Base-by-base conservation (phyloP, 1,140 invertebrate genomes). In the Drosophila murphyi region DNA sequence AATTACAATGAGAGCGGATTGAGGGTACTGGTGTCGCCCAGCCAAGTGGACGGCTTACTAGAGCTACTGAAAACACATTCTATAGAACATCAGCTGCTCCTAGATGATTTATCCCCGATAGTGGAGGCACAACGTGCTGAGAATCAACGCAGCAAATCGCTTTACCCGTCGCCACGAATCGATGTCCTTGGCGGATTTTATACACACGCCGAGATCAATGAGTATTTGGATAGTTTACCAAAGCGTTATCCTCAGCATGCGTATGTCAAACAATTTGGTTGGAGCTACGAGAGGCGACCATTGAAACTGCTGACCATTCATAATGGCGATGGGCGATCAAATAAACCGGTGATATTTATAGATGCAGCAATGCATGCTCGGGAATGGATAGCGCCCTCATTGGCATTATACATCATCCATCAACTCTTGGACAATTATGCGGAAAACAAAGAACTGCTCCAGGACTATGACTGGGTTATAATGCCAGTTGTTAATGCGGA, bases 331-430 rank as follows among this genome's bases (percentile, higher is more conserved):
- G 76, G 89, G 3, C 63, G 68, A 1, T 6, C 79, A 2, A 80
- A 87, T 12, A 95, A 95, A 69, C 93, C 93, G 0, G 93, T 94
- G 4, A 94, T 94, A 55, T 83, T 95, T 2, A 93, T 94, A 5
- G 94, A 95, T 73, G 94, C 93, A 12, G 93, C 93, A n/a, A 93
- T 94, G 3, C 95, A 96, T 91, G 95, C 95, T 0, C 91, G 96
- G 55, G 96, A 96, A 93, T 96, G 96, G 96, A 94, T 96, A 31
- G 93, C 95, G 0, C 94, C 95, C 2, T 94, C 95, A 0, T 93
- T 94, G 0, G 94, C 94, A 10, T 77, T 95, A 2, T 96, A 95
- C 88, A 94, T 96, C 28, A 94, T 96, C 5, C 82, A 95, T 59
- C 93, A 95, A 83, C 83, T 96, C 6, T 92, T 95, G 2, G 93